Percentiles rank a stretch among this genome's conserved stretches.
These are phyloP conservation scores for Amiota minor DNA, from an alignment of 2,888 invertebrate genomes.

Conservation along the genomic window DNA sequence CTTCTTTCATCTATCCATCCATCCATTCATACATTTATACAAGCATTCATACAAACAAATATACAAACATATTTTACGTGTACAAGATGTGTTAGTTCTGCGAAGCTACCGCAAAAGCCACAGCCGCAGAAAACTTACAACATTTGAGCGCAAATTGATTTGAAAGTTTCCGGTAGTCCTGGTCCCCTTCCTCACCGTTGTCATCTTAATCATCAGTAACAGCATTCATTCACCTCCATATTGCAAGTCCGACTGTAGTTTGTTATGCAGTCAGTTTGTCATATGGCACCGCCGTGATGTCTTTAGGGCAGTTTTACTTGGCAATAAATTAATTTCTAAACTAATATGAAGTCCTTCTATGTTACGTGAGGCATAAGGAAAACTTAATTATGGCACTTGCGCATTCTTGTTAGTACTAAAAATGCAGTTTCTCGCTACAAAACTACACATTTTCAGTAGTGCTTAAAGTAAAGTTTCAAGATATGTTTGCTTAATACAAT, in stretches of 20 bases:
- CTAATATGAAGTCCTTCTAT: slow-evolving; percentile 44
- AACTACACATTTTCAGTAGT: not conserved
- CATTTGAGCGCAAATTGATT: slow-evolving; percentile 32
- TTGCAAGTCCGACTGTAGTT: no score
- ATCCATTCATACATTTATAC: no score
- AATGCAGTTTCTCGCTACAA: slow-evolving; percentile 4
- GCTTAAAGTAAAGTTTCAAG: slow-evolving; percentile 5
- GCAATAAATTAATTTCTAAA: slow-evolving; percentile 52
- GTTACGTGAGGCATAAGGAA: slow-evolving; percentile 27
- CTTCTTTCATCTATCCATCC: no score
- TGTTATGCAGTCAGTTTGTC: no score
- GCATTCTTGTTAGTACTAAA: slow-evolving; percentile 9
- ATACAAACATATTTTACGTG: no score
- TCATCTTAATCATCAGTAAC: no score
- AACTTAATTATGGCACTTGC: slow-evolving; percentile 39
- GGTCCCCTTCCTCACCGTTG: no score
- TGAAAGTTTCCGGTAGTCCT: slow-evolving; percentile 28
- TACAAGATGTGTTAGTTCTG: slow-evolving; percentile 2
- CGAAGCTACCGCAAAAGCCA: slow-evolving; percentile 5
- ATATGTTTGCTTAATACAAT: no score
- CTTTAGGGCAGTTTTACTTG: slow-evolving; percentile 24
- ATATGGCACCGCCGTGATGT: no score
- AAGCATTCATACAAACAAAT: no score
- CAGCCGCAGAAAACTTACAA: slow-evolving; percentile 31
- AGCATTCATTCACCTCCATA: no score